Evolutionary conservation across 2,113 vertebrate species (phyloP).

Genomic region (Phylloscopus trochilus): DNA sequence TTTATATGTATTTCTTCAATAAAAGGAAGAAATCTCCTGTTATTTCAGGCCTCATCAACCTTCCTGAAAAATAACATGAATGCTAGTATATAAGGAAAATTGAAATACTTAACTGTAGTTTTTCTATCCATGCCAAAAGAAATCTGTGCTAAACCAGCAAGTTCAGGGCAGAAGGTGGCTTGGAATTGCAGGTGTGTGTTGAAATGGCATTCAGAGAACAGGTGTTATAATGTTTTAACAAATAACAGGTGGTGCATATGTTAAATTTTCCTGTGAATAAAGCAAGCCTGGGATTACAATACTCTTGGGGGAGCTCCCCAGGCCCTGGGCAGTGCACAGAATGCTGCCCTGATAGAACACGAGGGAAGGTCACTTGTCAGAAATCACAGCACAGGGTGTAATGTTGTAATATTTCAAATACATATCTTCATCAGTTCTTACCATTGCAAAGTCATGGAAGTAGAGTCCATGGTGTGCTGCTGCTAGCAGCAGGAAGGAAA

Average conservation of each 20-base stretch:
- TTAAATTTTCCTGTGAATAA: not conserved
- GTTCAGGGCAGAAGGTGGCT: slow-evolving; percentile 15
- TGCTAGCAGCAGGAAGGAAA: not conserved
- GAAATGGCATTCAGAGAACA: not conserved
- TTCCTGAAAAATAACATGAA: not conserved
- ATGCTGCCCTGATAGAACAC: rapidly evolving
- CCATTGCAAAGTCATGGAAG: not conserved
- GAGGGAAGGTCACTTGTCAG: not conserved
- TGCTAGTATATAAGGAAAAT: not conserved
- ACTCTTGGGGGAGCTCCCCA: not conserved
- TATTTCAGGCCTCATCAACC: slow-evolving; percentile 33
- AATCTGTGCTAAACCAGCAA: not conserved
- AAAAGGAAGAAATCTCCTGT: not conserved
- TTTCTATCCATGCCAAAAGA: not conserved
- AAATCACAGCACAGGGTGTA: too few relatives aligned
- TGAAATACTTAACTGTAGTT: not conserved
- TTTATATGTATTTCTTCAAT: slow-evolving; percentile 25
- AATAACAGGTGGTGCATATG: not conserved
- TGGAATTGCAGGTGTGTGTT: not conserved
- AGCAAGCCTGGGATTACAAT: not conserved
- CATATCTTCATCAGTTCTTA: not conserved
- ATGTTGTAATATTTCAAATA: not conserved
- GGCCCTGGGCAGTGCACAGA: not conserved
- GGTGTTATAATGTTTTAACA: not conserved
- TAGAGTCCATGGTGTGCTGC: not conserved